Percentiles rank a stretch among this genome's conserved stretches.
phyloP scores from a whole-genome alignment of 2,113 vertebrate species.

The Cariama cristata region DNA sequence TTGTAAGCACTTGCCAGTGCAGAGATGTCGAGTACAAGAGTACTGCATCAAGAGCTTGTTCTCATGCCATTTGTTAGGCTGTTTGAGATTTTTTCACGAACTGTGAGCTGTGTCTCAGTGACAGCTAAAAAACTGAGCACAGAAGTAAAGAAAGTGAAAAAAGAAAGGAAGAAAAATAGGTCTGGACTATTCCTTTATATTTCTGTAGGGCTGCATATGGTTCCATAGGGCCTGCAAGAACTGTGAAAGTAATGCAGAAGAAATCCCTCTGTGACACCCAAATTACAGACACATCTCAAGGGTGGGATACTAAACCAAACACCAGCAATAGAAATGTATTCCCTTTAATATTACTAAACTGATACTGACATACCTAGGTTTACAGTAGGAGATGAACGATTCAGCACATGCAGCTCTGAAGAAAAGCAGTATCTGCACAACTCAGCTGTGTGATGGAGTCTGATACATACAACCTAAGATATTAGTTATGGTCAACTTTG shows the following conservation, averaged over 20 bases:
- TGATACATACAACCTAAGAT: not conserved
- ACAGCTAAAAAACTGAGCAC: not conserved
- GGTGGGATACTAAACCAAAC: not conserved
- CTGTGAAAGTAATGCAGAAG: not conserved
- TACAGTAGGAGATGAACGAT: not conserved
- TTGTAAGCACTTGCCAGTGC: not conserved
- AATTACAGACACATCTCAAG: not conserved
- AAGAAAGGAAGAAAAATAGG: not conserved
- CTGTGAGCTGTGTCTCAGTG: not conserved
- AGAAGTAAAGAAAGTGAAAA: not conserved
- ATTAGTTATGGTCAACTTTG: not conserved
- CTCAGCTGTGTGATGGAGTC: not conserved
- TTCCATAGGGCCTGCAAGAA: not conserved
- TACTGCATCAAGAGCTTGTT: not conserved
- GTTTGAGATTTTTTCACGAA: not conserved
- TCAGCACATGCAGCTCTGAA: not conserved
- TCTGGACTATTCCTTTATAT: not conserved
- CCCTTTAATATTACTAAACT: not conserved
- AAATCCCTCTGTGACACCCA: not conserved
- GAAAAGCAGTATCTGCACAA: not conserved
- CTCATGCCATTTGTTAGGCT: not conserved
- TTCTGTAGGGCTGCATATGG: not conserved
- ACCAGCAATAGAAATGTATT: not conserved
- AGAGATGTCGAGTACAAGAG: not conserved
- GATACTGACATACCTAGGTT: not conserved